Evolutionary conservation across 92 coral and sea anemone genomes (phyloP), one percentile per base, ranked within the genome.

Genomic region (Phenganax marumi): DNA sequence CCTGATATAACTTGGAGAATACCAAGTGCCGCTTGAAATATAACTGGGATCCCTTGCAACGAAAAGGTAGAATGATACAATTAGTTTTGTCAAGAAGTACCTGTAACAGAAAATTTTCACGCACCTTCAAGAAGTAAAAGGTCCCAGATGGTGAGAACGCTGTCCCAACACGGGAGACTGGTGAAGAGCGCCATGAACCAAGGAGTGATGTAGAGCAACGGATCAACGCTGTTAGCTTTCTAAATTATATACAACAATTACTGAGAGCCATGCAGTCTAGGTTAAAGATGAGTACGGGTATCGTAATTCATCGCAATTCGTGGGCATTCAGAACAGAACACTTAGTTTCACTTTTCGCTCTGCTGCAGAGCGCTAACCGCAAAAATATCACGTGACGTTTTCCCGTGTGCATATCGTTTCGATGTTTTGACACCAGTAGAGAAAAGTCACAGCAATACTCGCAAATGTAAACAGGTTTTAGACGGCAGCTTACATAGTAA

Each of bases 101-200:
- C 8, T 63, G 24, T 49, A 16, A 25, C 21, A 1, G 26, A 12
- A 11, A 19, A 23, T 53, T 17, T 54, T 81, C 49, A 60, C 46
- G 0, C 88, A 92, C 98, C 98, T 76, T 95, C 97, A 18, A 92
- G 84, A 11, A 95, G 80, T 0, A 95, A 88, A 75, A 95, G 68
- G 71, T 95, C 98, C 98, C 98, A 95, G 17, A 92, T 92, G 26
- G 89, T 84, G 12, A 95, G 92, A 5, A 95, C 98, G 46, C 93
- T 91, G 25, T 89, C 98, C 98, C 98, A 95, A 69, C 93, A 92
- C 14, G 98, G 95, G 2, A 95, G 92, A 61, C 97, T 89, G 33
- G 98, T 95, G 81, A 85, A 95, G 24, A 95, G 88, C 24, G 97
- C 95, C 98, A 95, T 92, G 52, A 95, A 95, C 98, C 98, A 95